Conservation (phyloP, 2,888 invertebrate genomes). For the Sympetrum striolatum region DNA sequence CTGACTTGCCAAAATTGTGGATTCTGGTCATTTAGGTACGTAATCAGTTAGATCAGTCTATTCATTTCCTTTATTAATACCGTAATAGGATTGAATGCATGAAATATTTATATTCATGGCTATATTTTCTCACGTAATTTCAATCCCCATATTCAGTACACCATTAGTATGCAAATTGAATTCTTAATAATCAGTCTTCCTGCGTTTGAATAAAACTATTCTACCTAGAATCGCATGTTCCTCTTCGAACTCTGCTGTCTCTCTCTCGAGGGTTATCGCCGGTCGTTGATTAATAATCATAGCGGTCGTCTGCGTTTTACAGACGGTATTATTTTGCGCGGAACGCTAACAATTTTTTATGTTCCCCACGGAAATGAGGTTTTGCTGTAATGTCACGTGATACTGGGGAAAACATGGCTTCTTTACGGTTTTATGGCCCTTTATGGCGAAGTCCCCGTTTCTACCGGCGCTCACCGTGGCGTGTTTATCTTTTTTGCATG, state of each 20-base stretch:
- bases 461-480: background rate
- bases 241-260: background rate
- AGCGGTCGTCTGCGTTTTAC: background rate
- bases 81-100: no score
- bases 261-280: background rate
- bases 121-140: no score
- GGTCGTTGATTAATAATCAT: background rate
- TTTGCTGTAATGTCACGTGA: background rate
- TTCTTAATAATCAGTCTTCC: no score
- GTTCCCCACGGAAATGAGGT: background rate
- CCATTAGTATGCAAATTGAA: no score
- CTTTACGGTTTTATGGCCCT: background rate
- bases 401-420: background rate
- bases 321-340: background rate
- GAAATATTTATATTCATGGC: no score
- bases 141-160: no score
- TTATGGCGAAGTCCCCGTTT: background rate
- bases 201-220: background rate
- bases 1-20: no score
- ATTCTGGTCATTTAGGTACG: no score
- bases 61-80: no score
- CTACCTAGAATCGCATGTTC: background rate
- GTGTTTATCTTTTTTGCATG: background rate
- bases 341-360: background rate
- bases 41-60: no score